Conservation (phyloP, 2,888 invertebrate genomes). For the Argyra leucocephala region DNA sequence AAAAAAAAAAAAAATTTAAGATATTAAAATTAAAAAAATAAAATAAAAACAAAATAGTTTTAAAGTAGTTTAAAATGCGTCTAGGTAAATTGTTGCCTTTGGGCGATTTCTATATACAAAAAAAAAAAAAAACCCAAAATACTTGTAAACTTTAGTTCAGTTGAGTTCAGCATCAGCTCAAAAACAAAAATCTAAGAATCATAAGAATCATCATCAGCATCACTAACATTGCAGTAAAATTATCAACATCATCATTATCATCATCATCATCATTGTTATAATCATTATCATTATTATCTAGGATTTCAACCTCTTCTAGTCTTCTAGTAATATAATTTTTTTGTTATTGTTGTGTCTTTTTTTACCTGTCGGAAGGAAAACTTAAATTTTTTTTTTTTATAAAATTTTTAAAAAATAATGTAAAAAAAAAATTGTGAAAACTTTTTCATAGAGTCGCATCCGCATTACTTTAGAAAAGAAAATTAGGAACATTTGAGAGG, state of each 20-base stretch:
- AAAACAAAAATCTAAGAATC: no score
- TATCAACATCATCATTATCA: neutral
- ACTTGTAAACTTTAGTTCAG: no score
- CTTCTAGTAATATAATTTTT: no score
- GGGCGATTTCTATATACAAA: neutral
- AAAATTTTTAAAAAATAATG: no score
- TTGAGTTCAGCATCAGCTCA: no score
- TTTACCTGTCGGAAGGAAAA: constrained; percentile 2
- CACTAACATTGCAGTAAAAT: neutral
- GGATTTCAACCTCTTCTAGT: neutral
- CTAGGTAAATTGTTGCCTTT: neutral
- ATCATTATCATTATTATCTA: constrained; percentile 4
- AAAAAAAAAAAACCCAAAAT: no score
- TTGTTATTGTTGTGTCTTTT: no score
- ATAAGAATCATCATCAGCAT: no score
- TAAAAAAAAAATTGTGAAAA: neutral
- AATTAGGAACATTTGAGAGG: no score
- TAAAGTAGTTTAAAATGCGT: neutral
- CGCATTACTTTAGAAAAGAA: neutral
- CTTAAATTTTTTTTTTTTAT: neutral
- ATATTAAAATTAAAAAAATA: neutral
- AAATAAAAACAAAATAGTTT: neutral
- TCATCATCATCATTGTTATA: neutral
- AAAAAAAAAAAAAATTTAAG: neutral
- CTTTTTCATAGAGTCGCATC: neutral